Percentiles rank a stretch among this genome's conserved stretches.
phyloP scores from a whole-genome alignment of 1,140 invertebrate genomes.

The Hermetia illucens region DNA sequence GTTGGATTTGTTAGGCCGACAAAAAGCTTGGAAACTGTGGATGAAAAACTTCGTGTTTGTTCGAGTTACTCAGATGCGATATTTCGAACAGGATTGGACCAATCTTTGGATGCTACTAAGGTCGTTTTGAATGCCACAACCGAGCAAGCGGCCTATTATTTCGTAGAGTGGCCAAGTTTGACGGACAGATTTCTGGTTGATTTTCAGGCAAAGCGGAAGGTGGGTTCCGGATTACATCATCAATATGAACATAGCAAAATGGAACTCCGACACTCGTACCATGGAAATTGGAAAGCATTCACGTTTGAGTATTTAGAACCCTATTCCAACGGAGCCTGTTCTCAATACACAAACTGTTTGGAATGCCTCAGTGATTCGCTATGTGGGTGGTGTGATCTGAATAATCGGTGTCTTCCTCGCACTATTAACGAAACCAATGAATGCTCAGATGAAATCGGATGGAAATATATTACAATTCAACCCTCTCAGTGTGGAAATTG shows the following conservation, averaged over 20 bases:
- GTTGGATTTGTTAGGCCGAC: constrained; percentile 67
- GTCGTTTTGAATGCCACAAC: constrained; percentile 50
- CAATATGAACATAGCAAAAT: constrained; percentile 57
- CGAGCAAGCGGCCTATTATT: constrained; percentile 44
- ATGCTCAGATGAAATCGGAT: constrained; percentile 39
- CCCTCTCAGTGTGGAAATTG: constrained; percentile 74
- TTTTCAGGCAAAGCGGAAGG: constrained; percentile 44
- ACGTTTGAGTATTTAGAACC: constrained; percentile 83
- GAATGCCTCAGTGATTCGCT: constrained; percentile 75
- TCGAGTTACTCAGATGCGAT: constrained; percentile 53
- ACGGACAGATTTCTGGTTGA: constrained; percentile 46
- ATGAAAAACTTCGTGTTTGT: constrained; percentile 55
- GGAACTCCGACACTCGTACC: constrained; percentile 58
- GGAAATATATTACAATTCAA: constrained; percentile 65
- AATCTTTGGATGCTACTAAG: constrained; percentile 23
- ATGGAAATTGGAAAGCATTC: constrained; percentile 61
- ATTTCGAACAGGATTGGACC: constrained; percentile 32
- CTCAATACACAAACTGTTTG: constrained; percentile 66
- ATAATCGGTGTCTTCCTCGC: constrained; percentile 44
- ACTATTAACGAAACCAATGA: constrained; percentile 44
- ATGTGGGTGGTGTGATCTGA: constrained; percentile 81
- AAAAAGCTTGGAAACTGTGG: constrained; percentile 46
- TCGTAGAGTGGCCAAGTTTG: constrained; percentile 41
- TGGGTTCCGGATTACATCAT: constrained; percentile 21
- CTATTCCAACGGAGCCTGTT: constrained; percentile 64